These are phyloP conservation scores for Eupithecia centaureata DNA, from an alignment of 2,888 invertebrate species.

Conservation along the genomic window DNA sequence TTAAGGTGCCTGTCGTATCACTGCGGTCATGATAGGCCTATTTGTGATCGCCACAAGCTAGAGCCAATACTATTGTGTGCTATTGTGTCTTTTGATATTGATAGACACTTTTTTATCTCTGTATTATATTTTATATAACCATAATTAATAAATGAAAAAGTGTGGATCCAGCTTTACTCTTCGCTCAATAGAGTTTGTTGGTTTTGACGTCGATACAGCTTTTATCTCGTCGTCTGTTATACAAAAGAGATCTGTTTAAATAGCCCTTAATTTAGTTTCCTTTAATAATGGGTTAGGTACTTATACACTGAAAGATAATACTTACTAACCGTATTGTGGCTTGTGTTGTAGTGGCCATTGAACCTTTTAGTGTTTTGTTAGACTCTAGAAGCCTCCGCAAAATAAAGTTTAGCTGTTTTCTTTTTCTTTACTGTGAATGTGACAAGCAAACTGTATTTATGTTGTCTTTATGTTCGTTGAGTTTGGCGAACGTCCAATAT, in stretches of 20 bases:
- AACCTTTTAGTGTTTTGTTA: slow-evolving; percentile 5
- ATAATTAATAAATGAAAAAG: neutral
- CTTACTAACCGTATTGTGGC: slow-evolving; percentile 9
- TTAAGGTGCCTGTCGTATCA: no score
- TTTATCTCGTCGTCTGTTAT: neutral
- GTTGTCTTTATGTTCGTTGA: slow-evolving; percentile 36
- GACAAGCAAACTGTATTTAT: slow-evolving; percentile 35
- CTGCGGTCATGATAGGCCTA: no score
- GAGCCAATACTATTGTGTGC: no score
- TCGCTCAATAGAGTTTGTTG: neutral
- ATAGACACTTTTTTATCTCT: no score
- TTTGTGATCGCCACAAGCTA: no score
- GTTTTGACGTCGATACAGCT: neutral
- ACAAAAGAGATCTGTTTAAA: neutral
- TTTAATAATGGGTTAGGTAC: neutral
- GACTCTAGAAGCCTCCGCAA: neutral
- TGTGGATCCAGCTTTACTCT: neutral
- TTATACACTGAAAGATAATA: neutral
- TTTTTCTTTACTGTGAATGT: slow-evolving; percentile 1
- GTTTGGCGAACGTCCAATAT: slow-evolving; percentile 41
- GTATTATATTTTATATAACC: no score
- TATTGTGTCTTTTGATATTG: no score
- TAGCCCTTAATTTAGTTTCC: neutral
- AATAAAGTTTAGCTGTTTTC: neutral
- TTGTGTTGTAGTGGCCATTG: slow-evolving; percentile 10